phyloP scores from a whole-genome alignment of 23 tunicate genomes.

The Trididemnum nubilum region DNA sequence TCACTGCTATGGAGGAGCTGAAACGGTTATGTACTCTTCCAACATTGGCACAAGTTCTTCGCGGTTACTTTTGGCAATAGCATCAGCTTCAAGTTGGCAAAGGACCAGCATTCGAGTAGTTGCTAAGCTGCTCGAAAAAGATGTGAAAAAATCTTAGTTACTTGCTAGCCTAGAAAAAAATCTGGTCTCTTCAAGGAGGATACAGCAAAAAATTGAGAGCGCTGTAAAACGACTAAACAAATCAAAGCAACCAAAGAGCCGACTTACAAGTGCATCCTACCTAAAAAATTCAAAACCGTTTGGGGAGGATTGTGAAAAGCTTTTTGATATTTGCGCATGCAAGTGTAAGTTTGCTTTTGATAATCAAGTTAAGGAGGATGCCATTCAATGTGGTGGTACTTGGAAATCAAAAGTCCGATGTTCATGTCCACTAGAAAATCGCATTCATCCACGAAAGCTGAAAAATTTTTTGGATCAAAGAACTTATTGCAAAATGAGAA shows the following conservation, averaged over 20 bases:
- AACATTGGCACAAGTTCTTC: background rate
- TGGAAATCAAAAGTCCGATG: background rate
- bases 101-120: background rate
- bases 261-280: background rate
- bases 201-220: background rate
- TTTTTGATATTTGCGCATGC: background rate
- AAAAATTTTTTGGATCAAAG: background rate
- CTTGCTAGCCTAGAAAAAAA: background rate
- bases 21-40: background rate
- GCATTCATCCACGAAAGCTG: background rate
- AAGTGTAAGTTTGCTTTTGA: background rate
- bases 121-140: background rate
- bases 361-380: background rate
- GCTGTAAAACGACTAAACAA: background rate
- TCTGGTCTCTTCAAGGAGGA: background rate
- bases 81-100: background rate
- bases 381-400: background rate
- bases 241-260: background rate
- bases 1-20: background rate
- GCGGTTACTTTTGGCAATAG: background rate
- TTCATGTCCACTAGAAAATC: background rate
- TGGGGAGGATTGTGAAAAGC: background rate
- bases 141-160: background rate
- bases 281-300: background rate
- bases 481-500: background rate